Evolutionary conservation across 1,140 invertebrate species (phyloP), one percentile per base, ranked within the genome.

Genomic region (Centruroides sculpturatus): DNA sequence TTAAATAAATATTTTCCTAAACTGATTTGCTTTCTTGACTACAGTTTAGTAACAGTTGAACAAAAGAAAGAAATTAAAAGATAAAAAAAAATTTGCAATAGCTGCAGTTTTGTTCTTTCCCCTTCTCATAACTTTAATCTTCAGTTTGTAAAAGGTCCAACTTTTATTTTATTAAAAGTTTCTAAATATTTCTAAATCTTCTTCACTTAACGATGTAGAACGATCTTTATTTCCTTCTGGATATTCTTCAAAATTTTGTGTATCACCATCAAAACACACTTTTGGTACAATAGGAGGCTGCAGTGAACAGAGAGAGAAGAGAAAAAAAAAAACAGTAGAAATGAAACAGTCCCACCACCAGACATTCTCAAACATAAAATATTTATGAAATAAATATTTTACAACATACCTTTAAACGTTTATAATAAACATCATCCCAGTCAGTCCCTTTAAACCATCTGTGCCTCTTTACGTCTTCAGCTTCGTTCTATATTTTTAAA

Each of bases 241-340:
- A 72, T 97, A 98, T 68, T 92, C 86, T 73, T 97, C 93, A 74
- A 96, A 97, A 74, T 95, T 96, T 59, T 87, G 86, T 0, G 92
- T 89, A 74, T 98, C 93, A 3, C 92, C 91, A 62, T 91, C 89
- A 69, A 87, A 89, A 66, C 82, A 83, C 5, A 97, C 82, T 71
- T 88, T 84, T 7, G 93, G 93, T 63, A 92, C 77, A 68, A 96
- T 91, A 11, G 93, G 92, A 12, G 93, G 89, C 84, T 92, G 79
- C 56, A 76, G 68, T 61, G 80, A 79, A 68, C 67, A 50, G 67
- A 60, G 66, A 72, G 60, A 46, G 63, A 68, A 60, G 66, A 72
- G 60, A 46, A 62, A 59, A 52, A 62, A 34, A n/a, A n/a, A n/a
- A n/a, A 61, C 56, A 65, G 62, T 49, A 55, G 56, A 59, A 57